phyloP scores from a whole-genome alignment of 2,797 vertebrate species.

The Leptatherina wallacei region DNA sequence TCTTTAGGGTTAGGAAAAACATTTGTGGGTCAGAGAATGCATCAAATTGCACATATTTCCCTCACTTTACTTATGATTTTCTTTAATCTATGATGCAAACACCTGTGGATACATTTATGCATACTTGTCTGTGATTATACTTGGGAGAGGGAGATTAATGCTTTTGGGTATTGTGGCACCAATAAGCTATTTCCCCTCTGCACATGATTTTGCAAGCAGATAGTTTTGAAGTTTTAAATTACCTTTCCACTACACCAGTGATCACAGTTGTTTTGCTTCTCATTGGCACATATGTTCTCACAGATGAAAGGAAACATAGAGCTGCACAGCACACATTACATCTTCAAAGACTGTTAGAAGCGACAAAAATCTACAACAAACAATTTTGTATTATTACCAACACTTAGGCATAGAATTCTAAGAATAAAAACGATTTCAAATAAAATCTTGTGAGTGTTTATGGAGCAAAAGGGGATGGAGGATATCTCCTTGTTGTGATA shows the following conservation, averaged over 20 bases:
- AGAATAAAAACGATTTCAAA: slow-evolving; percentile 44
- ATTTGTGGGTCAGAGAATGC: background rate
- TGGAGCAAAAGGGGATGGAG: slow-evolving; percentile 45
- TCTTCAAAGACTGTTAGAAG: slow-evolving; percentile 59
- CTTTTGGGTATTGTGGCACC: slow-evolving; percentile 13
- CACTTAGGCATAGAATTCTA: slow-evolving; percentile 53
- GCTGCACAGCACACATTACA: slow-evolving; percentile 39
- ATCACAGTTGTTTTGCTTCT: slow-evolving; percentile 37
- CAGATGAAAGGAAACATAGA: slow-evolving; percentile 63
- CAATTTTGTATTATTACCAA: slow-evolving; percentile 61
- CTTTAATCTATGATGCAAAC: too few relatives aligned
- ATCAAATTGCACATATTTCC: too few relatives aligned
- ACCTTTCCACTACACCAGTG: slow-evolving; percentile 22
- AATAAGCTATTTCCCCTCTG: slow-evolving; percentile 47
- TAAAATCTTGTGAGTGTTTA: slow-evolving; percentile 42
- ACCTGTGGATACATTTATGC: slow-evolving; percentile 3
- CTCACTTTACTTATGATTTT: too few relatives aligned
- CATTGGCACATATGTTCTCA: slow-evolving; percentile 25
- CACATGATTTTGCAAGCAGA: slow-evolving; percentile 38
- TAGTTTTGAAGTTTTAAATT: slow-evolving; percentile 54
- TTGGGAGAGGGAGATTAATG: slow-evolving; percentile 35
- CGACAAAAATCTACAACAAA: slow-evolving; percentile 55
- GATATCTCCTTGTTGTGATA: slow-evolving; percentile 42
- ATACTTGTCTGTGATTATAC: slow-evolving; percentile 28
- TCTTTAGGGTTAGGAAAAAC: background rate